Evolutionary conservation across 1,140 invertebrate species (phyloP).

Genomic region (Camponotus vicinus): DNA sequence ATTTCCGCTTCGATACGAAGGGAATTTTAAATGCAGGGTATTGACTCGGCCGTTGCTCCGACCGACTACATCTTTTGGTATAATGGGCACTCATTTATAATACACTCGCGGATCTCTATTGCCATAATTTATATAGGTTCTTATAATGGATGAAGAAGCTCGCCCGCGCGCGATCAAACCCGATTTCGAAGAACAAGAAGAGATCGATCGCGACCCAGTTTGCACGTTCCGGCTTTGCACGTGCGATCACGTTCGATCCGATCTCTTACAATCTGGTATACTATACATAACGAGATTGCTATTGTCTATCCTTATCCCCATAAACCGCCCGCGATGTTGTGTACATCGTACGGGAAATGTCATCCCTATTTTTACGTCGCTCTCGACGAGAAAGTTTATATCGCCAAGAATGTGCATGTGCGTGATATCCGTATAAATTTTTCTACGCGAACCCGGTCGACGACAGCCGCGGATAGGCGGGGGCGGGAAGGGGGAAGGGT

Average conservation of each 20-base stretch:
- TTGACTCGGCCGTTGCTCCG: constrained; percentile 32
- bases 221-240: constrained; percentile 33
- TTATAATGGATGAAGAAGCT: constrained; percentile 39
- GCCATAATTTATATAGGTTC: constrained; percentile 57
- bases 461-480: neutral
- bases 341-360: constrained; percentile 4
- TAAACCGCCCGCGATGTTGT: neutral
- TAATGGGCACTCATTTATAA: constrained; percentile 52
- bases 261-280: constrained; percentile 42
- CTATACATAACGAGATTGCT: constrained; percentile 45
- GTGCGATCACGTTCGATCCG: constrained; percentile 45
- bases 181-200: constrained; percentile 53
- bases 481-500: neutral
- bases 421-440: neutral
- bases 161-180: constrained; percentile 9
- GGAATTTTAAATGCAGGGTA: constrained; percentile 37
- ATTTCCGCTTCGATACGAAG: neutral
- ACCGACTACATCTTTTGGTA: neutral
- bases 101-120: constrained; percentile 52
- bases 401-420: neutral
- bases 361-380: constrained; percentile 9
- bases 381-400: constrained; percentile 22
- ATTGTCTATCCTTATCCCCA: constrained; percentile 28
- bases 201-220: constrained; percentile 70
- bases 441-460: neutral